Evolutionary conservation across 2,888 invertebrate genomes (phyloP).

Genomic region (Dasypolia templi): DNA sequence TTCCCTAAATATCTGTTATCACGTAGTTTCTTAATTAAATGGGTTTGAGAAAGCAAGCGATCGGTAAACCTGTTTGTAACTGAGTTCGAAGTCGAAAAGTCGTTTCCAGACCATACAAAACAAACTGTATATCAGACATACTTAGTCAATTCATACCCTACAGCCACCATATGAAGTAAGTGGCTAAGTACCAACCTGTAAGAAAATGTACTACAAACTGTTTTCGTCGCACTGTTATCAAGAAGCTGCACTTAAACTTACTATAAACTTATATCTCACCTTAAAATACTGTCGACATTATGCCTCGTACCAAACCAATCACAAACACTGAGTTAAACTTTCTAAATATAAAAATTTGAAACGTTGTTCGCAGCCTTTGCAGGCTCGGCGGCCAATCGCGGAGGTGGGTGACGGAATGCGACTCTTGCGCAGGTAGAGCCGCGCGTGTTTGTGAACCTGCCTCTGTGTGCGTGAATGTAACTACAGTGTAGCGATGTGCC

Average conservation of each 20-base stretch:
- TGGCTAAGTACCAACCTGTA: conserved; percentile 64
- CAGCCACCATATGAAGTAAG: conserved; percentile 28
- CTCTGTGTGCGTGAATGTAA: conserved; percentile 78
- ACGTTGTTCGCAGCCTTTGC: conserved; percentile 80
- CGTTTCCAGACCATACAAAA: not conserved
- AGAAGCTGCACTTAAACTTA: conserved; percentile 35
- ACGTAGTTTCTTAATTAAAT: not conserved
- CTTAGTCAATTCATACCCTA: conserved; percentile 21
- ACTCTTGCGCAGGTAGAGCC: conserved; percentile 88
- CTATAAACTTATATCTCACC: conserved; percentile 55
- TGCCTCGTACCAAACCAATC: conserved; percentile 64
- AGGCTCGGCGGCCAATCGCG: conserved; percentile 85
- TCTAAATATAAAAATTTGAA: conserved; percentile 80
- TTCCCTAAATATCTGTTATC: conserved; percentile 13
- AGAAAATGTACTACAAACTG: conserved; percentile 33
- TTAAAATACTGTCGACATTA: conserved; percentile 72
- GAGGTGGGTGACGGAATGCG: conserved; percentile 87
- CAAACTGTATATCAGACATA: conserved; percentile 9
- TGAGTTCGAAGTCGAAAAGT: conserved; percentile 6
- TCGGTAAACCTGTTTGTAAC: not conserved
- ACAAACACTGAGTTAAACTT: conserved; percentile 79
- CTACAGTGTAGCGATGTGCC: conserved; percentile 76
- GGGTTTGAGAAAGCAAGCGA: not conserved
- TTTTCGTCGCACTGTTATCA: conserved; percentile 27
- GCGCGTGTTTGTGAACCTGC: conserved; percentile 69